Percentiles rank a stretch among this genome's conserved stretches.
phyloP scores from a whole-genome alignment of 2,113 vertebrate genomes.

The Nothoprocta perdicaria region DNA sequence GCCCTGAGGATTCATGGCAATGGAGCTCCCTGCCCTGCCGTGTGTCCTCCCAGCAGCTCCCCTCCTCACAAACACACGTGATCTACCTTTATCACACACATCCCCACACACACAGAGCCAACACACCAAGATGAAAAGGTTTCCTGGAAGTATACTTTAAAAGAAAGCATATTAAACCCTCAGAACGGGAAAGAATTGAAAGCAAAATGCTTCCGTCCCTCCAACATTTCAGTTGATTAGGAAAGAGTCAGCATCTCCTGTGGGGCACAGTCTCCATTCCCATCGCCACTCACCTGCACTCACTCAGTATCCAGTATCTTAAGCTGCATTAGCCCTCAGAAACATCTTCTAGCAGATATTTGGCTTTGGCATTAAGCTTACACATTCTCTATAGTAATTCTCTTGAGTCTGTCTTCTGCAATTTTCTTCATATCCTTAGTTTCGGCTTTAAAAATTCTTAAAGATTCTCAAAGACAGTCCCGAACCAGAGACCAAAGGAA shows the following conservation, averaged over 20 bases:
- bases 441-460: neutral
- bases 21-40: neutral
- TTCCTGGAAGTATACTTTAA: neutral
- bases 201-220: neutral
- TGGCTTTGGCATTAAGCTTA: conserved; percentile 59
- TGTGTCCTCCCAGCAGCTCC: neutral
- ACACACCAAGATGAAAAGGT: neutral
- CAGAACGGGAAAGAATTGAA: neutral
- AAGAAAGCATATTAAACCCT: neutral
- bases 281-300: neutral
- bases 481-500: conserved; percentile 3
- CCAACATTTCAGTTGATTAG: conserved; percentile 8
- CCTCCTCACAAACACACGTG: neutral
- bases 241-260: conserved; percentile 1
- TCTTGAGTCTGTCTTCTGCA: neutral
- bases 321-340: conserved; percentile 39
- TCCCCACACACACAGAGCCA: neutral
- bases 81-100: neutral
- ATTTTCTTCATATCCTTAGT: conserved; percentile 29
- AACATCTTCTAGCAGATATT: conserved; percentile 64
- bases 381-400: conserved; percentile 48
- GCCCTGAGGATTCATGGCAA: neutral
- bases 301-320: neutral
- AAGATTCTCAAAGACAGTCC: conserved; percentile 9
- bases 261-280: neutral